Base-by-base conservation (phyloP, 2,797 vertebrate species). In the Phylloscopus collybita region DNA sequence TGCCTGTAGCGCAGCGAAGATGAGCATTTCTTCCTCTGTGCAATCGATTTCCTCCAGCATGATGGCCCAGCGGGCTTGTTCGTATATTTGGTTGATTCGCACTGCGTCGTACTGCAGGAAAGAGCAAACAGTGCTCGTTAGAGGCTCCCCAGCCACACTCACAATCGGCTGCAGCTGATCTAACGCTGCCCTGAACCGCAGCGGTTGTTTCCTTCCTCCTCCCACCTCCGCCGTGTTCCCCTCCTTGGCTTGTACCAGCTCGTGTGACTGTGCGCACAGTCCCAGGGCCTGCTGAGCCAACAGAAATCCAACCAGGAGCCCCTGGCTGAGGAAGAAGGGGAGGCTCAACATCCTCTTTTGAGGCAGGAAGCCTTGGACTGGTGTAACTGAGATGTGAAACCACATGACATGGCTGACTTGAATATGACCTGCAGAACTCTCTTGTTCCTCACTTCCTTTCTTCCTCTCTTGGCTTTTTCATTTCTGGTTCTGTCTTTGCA, bases 1-100 rank as follows among this genome's bases (percentile, higher is more conserved):
- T 98, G 99, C 99, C 98, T 99, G 99, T 29, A 99, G 94, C 3
- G 99, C 99, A 16, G 99, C 99, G 16, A 99, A 99, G 98, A 99
- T 99, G 87, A 99, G 93, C 99, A 99, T 99, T 92, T 99, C 99
- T 88, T 99, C 99, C 49, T 99, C 99, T 0, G 99, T 99, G 97
- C 99, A 99, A 74, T 99, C 99, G 3, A 99, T 99, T 94, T 99
- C 99, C 97, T 99, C 99, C 90, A 99, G 92, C 66, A 99, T 98
- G 97, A 99, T 98, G 94, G 98, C 95, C 99, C 99, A 99, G 36
- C 99, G 98, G 9, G 99, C 99, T 97, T 99, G 99, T 86, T 99
- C 99, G 5, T 99, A 99, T n/a, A 99, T 97, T 89, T 99, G 99
- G 42, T 99, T 99, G 97, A 99, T 99, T 78, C 99, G 98, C 67